Evolutionary conservation across 1,140 invertebrate species (phyloP).

Genomic region (Diuraphis noxia): DNA sequence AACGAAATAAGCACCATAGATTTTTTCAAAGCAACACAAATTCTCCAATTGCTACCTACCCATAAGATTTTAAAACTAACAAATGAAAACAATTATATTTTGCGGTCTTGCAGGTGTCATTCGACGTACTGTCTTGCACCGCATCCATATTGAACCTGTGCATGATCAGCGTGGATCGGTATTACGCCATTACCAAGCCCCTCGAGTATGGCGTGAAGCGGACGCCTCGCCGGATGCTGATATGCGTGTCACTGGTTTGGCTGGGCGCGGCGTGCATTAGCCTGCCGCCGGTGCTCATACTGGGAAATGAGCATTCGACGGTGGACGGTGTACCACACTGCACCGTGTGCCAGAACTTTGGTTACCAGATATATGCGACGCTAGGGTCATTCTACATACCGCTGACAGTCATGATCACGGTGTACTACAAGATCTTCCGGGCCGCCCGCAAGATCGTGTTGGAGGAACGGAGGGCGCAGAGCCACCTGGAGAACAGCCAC

Average conservation of each 20-base stretch:
- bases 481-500: slow-evolving; percentile 75
- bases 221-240: slow-evolving; percentile 79
- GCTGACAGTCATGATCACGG: slow-evolving; percentile 84
- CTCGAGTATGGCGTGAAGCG: slow-evolving; percentile 86
- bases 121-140: slow-evolving; percentile 81
- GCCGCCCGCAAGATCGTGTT: slow-evolving; percentile 81
- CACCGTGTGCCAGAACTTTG: slow-evolving; percentile 82
- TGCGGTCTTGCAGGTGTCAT: slow-evolving; percentile 62
- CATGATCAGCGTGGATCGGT: slow-evolving; percentile 86
- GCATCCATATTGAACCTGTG: slow-evolving; percentile 91
- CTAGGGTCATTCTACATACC: slow-evolving; percentile 89
- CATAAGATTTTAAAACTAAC: too few relatives aligned
- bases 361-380: slow-evolving; percentile 83
- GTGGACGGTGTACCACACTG: slow-evolving; percentile 70
- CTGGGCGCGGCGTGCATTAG: slow-evolving; percentile 85
- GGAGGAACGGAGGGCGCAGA: slow-evolving; percentile 83
- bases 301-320: slow-evolving; percentile 79
- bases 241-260: slow-evolving; percentile 88
- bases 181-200: slow-evolving; percentile 89
- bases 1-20: too few relatives aligned
- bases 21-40: too few relatives aligned
- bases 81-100: neutral
- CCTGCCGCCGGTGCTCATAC: slow-evolving; percentile 81
- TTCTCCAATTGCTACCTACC: too few relatives aligned
- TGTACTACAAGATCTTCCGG: slow-evolving; percentile 89